Conservation (phyloP, 2,113 vertebrate species). For the Hystrix cristata region DNA sequence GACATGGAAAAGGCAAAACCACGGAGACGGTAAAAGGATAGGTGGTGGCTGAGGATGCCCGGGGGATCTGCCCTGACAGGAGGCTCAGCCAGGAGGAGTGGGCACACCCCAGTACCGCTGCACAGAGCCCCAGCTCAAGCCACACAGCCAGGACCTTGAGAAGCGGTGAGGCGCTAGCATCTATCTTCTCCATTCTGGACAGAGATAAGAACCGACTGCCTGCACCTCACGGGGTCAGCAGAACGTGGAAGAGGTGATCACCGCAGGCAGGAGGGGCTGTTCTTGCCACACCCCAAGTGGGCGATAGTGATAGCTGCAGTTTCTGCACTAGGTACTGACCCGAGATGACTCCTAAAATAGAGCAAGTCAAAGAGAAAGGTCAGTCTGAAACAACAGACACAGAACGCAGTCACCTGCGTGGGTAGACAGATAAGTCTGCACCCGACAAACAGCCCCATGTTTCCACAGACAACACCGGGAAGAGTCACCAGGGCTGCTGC, state of each 20-base stretch:
- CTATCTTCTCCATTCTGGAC: background rate
- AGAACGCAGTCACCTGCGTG: background rate
- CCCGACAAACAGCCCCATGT: background rate
- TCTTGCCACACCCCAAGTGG: background rate
- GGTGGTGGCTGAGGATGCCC: background rate
- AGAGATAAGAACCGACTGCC: background rate
- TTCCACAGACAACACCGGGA: background rate
- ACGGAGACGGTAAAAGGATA: background rate
- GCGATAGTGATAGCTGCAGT: background rate
- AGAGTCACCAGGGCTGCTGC: background rate
- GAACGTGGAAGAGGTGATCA: background rate
- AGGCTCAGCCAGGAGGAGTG: background rate
- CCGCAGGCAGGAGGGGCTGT: background rate
- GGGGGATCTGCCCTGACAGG: background rate
- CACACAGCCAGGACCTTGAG: too few species aligned
- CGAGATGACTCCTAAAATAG: background rate
- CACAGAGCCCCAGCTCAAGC: background rate
- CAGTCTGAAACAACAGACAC: background rate
- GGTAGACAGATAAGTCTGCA: background rate
- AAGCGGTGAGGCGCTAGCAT: background rate
- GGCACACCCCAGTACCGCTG: background rate
- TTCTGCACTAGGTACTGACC: background rate
- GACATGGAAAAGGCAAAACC: constrained; percentile 1
- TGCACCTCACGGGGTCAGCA: background rate
- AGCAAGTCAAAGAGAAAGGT: background rate